Base-by-base conservation (phyloP, 2,113 vertebrate species). In the Centropristis striata region DNA sequence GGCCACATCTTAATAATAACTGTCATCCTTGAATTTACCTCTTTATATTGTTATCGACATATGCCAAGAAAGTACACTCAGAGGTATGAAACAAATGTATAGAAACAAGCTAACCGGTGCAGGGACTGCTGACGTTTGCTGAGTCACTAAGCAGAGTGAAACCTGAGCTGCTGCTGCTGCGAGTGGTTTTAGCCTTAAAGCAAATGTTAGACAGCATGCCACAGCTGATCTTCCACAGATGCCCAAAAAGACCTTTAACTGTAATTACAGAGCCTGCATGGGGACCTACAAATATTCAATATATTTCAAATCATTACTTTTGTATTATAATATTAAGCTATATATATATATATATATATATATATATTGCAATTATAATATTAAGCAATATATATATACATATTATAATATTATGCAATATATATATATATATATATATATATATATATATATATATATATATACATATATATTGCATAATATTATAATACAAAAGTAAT, bases 81-180 rank as follows among this genome's bases (percentile, higher is more conserved):
- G 9, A 55, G 25, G 21, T 46, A 18, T 71, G 13, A 70, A 28
- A 59, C 54, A 36, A 23, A 42, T 37, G 28, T 13, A 58, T 14
- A 66, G 63, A 73, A 50, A 41, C 44, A 4, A 21, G 42, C 37
- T 23, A 57, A 18, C 23, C 9, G 32, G 18, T 2, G 7, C 36
- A 49, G 8, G 39, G n/a, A 32, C 18, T 25, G 5, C n/a, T 47
- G 28, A 70, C 11, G 25, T 73, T 25, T 61, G 37, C 76, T 23
- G 47, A 44, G 72, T 58, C 59, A 80, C n/a, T 21, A 55, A 32
- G 37, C 25, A 73, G 57, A 61, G 50, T 51, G 84, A 74, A 88
- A 90, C 58, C 27, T 58, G 75, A 91, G 68, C 76, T 74, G 39
- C 28, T 74, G 39, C 28, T 54, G 41, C 50, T 75, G 53, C 65